These are phyloP conservation scores for Drosophila melanica DNA, from an alignment of 1,140 invertebrate species.

Conservation along the genomic window DNA sequence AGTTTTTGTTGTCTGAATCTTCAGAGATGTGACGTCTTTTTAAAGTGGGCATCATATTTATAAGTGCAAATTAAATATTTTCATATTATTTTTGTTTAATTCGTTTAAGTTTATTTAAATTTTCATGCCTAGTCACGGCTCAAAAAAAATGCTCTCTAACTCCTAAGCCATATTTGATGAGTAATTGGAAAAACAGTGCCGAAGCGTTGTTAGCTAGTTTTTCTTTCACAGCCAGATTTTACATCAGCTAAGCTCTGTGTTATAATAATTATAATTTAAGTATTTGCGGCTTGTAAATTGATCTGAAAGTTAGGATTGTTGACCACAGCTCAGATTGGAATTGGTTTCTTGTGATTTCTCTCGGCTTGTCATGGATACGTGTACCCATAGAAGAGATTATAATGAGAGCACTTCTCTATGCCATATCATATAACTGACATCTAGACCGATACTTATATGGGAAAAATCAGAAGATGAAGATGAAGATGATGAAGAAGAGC, in stretches of 20 bases:
- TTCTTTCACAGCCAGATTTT: background rate
- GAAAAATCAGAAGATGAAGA: background rate
- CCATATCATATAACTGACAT: background rate
- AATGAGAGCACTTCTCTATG: background rate
- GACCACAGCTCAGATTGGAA: conserved; percentile 7
- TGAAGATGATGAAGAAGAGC: too few species aligned
- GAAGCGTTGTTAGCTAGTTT: background rate
- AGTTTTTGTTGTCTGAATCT: too few species aligned
- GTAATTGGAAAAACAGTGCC: too few species aligned
- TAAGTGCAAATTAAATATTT: too few species aligned
- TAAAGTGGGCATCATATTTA: too few species aligned
- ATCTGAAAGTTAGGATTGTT: conserved; percentile 6
- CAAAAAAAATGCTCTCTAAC: background rate
- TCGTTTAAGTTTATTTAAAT: background rate
- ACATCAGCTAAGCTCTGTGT: background rate
- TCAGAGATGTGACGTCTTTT: too few species aligned
- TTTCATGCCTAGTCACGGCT: conserved; percentile 10
- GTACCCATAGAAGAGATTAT: background rate
- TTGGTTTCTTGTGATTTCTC: conserved; percentile 2
- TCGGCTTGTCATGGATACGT: conserved; percentile 8
- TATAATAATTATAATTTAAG: background rate
- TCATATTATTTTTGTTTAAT: too few species aligned
- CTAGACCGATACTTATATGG: conserved; percentile 2
- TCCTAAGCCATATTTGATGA: too few species aligned
- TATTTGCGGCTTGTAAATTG: conserved; percentile 19